Base-by-base conservation (phyloP, 2,888 invertebrate species). In the Cerceris ruficornis region DNA sequence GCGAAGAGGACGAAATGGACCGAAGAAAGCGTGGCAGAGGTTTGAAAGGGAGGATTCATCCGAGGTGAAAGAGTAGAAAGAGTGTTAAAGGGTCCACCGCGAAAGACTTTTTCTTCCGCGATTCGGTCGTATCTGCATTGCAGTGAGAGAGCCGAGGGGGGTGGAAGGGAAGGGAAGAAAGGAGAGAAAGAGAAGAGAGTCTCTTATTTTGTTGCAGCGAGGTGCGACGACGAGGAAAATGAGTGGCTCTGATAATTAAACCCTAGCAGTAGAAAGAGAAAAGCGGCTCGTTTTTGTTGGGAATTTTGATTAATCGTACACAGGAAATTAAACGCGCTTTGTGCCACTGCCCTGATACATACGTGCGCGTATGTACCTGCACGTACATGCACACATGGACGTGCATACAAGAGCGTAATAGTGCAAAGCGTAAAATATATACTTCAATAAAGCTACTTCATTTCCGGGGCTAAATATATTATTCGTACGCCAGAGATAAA, bases 161-260 rank as follows among this genome's bases (percentile, higher is more conserved):
- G 28, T 28, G 28, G 28, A 28, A n/a, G 28, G 4, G 4, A 28
- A 28, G 4, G 4, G 4, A 28, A 28, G 4, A 28, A 28, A 4
- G 4, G 28, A 28, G 4, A 28, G 28, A 28, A 28, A 28, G 28
- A 28, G 28, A 28, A 28, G 28, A 28, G 28, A 28, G 41, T 54
- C 69, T 75, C 82, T 79, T 82, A 82, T 78, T 82, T 82, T 70
- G 82, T 82, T 79, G 75, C 82, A 59, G 68, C 79, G 65, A 66
- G 62, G 67, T 69, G 82, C 82, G 75, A 76, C 76, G 76, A 79
- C 64, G 64, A 64, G 79, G 76, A 82, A 82, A 82, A 82, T 79
- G 82, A 82, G 80, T 79, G 73, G 71, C 73, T 15, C 76, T 80
- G 82, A 82, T 79, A 79, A 82, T 82, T 82, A 79, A 82, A 82